A percentile compares a stretch with the other conserved stretches of the same genome.
phyloP scores from a whole-genome alignment of 2,888 invertebrate species.

The Melieria omissa region DNA sequence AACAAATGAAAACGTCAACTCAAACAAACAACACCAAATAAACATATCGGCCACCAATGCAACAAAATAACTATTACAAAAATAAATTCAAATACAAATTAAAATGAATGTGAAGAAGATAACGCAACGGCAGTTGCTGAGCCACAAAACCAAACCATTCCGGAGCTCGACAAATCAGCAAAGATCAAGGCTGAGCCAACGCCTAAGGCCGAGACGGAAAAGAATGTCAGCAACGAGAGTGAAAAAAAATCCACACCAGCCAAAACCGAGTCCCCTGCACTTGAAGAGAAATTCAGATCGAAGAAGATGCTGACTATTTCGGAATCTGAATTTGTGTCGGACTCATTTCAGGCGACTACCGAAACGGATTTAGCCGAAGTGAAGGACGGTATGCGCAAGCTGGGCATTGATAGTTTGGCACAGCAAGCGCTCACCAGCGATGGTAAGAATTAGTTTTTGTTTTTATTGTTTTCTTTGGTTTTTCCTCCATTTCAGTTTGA shows the following conservation, averaged over 20 bases:
- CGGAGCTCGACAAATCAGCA: too few species aligned
- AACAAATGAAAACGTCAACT: neutral
- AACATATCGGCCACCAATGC: constrained; percentile 12
- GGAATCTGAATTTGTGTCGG: constrained; percentile 81
- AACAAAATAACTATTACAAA: too few species aligned
- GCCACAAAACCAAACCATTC: too few species aligned
- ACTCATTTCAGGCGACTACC: constrained; percentile 74
- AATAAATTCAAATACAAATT: too few species aligned
- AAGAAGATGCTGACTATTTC: constrained; percentile 44
- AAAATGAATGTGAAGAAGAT: too few species aligned
- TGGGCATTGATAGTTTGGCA: constrained; percentile 72
- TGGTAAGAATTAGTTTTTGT: constrained; percentile 63
- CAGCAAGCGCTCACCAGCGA: constrained; percentile 68
- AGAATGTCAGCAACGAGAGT: too few species aligned
- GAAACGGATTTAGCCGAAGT: constrained; percentile 78
- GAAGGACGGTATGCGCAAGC: constrained; percentile 79
- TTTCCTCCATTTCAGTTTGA: constrained; percentile 34
- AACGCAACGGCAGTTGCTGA: too few species aligned
- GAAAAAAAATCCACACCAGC: too few species aligned
- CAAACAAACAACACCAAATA: constrained; percentile 7
- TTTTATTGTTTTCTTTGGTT: constrained; percentile 42
- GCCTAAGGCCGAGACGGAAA: too few species aligned
- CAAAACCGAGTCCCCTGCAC: too few species aligned
- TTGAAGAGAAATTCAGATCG: constrained; percentile 12
- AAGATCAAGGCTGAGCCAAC: too few species aligned